phyloP scores from a whole-genome alignment of 2,888 invertebrate genomes.

The Ornithoptera alexandrae region DNA sequence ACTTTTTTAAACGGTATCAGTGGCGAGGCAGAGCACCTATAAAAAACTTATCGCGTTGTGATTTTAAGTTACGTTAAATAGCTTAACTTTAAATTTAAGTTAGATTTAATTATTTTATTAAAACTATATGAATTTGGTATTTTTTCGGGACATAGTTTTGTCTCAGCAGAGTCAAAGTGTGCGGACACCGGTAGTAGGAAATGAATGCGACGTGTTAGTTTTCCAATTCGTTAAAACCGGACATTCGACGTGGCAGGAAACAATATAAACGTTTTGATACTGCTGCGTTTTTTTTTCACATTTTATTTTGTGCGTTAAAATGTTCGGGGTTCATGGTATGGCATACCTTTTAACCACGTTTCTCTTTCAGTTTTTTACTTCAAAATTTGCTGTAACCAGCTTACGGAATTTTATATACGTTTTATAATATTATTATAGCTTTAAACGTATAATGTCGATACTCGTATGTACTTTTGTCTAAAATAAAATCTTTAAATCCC shows the following conservation, averaged over 20 bases:
- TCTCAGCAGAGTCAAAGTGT: not conserved
- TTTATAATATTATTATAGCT: no score
- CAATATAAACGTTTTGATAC: conserved; percentile 28
- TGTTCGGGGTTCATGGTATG: conserved; percentile 6
- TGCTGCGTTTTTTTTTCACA: conserved; percentile 6
- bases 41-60: no score
- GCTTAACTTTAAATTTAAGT: no score
- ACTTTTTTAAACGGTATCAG: no score
- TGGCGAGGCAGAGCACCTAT: no score
- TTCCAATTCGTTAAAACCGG: conserved; percentile 30
- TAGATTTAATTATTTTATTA: no score
- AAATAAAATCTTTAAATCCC: no score
- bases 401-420: not conserved
- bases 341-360: not conserved
- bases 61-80: no score
- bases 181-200: conserved; percentile 19
- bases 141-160: not conserved
- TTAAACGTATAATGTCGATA: no score
- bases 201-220: conserved; percentile 30
- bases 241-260: conserved; percentile 28
- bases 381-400: not conserved
- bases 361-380: not conserved
- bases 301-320: conserved; percentile 5
- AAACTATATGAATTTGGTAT: no score
- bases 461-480: no score